Evolutionary conservation across 2,113 vertebrate species (phyloP).

Genomic region (Corydoras maculifer): DNA sequence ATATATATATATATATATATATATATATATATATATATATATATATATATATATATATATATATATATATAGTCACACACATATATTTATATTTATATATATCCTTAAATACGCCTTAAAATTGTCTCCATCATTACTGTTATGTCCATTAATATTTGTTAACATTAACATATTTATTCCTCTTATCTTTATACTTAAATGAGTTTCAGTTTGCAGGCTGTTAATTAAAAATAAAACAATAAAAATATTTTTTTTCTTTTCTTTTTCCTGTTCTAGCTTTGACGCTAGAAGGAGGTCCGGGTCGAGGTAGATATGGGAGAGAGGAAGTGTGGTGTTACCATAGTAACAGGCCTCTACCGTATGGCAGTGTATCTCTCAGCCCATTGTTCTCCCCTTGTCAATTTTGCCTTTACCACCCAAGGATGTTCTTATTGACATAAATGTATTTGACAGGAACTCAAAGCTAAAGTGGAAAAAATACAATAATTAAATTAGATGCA

Average conservation of each 20-base stretch:
- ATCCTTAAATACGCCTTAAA: background rate
- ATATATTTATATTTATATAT: too few species aligned
- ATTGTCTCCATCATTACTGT: background rate
- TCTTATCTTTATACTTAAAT: too few species aligned
- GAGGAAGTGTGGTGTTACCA: constrained; percentile 37
- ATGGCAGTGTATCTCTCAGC: constrained; percentile 36
- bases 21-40: too few species aligned
- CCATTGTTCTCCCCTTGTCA: constrained; percentile 31
- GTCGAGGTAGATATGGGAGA: constrained; percentile 24
- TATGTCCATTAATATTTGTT: background rate
- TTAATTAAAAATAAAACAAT: background rate
- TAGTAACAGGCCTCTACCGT: constrained; percentile 36
- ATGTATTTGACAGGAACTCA: constrained; percentile 1
- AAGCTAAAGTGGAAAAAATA: too few species aligned
- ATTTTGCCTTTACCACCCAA: constrained; percentile 30
- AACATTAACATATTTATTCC: background rate
- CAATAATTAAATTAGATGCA: too few species aligned
- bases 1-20: too few species aligned
- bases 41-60: too few species aligned
- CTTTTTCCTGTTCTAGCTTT: constrained; percentile 8
- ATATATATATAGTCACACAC: too few species aligned
- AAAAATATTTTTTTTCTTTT: constrained; percentile 13
- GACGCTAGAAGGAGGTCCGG: constrained; percentile 11
- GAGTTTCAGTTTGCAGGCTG: too few species aligned
- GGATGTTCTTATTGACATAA: constrained; percentile 30